Evolutionary conservation across 2,113 vertebrate species (phyloP).

Genomic region (Pluvialis apricaria): DNA sequence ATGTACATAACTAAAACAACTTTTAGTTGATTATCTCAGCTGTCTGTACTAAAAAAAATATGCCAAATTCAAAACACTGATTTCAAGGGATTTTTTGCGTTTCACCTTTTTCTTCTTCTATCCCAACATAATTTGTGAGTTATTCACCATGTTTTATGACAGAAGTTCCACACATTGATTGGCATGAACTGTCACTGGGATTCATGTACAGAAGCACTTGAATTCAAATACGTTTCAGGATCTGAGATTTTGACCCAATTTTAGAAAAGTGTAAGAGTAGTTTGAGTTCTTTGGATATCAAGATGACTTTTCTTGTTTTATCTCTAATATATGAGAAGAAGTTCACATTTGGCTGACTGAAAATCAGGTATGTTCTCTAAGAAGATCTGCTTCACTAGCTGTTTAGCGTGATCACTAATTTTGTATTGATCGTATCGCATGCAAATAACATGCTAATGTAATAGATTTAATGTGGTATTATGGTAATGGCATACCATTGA

Average conservation of each 20-base stretch:
- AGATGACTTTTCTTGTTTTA: not conserved
- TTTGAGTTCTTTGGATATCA: not conserved
- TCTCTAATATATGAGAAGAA: not conserved
- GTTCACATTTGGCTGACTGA: not conserved
- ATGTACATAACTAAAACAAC: not conserved
- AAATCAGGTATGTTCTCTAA: not conserved
- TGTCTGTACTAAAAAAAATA: not conserved
- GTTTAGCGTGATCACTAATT: not conserved
- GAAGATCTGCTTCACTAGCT: not conserved
- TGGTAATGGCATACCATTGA: not conserved
- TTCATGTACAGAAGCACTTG: not conserved
- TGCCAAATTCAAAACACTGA: not conserved
- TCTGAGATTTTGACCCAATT: not conserved
- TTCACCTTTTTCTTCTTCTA: not conserved
- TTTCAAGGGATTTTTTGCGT: not conserved
- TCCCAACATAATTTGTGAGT: not conserved
- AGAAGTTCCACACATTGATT: not conserved
- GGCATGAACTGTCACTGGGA: not conserved
- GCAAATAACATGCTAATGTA: not conserved
- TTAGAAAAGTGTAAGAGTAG: not conserved
- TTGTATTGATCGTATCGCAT: not conserved
- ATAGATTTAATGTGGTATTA: not conserved
- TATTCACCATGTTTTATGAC: not conserved
- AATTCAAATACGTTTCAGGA: not conserved
- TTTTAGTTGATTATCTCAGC: not conserved